Evolutionary conservation across 2,797 vertebrate species (phyloP).

Genomic region (Triplophysa bombifrons): DNA sequence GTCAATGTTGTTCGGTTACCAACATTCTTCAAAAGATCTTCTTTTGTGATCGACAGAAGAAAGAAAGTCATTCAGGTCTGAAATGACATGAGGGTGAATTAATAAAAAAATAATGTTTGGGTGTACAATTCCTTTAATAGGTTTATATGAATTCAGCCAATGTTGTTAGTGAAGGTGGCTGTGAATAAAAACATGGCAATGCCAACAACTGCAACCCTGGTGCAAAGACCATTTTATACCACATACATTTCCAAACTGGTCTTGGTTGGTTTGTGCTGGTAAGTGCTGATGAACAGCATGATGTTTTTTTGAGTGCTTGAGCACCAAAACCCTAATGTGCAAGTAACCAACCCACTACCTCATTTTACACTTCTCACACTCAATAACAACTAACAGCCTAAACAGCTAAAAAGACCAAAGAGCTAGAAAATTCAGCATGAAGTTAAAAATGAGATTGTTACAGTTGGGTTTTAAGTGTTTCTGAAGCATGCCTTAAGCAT

Average conservation of each 20-base stretch:
- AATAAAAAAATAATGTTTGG: too few relatives aligned
- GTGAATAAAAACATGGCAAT: slow-evolving; percentile 36
- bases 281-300: background rate
- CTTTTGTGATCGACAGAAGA: too few relatives aligned
- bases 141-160: slow-evolving; percentile 47
- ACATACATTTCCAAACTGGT: background rate
- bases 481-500: background rate
- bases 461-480: background rate
- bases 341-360: background rate
- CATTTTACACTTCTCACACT: background rate
- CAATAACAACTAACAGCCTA: background rate
- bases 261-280: background rate
- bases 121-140: background rate
- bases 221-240: background rate
- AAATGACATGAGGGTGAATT: too few relatives aligned
- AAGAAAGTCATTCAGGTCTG: too few relatives aligned
- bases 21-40: too few relatives aligned
- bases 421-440: background rate
- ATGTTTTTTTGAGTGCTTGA: background rate
- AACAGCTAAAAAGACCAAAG: background rate
- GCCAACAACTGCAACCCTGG: background rate
- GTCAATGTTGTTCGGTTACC: too few relatives aligned
- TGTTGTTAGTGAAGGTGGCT: slow-evolving; percentile 8
- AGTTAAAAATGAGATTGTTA: background rate
- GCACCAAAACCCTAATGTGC: background rate